Evolutionary conservation across 2,797 vertebrate species (phyloP).

Genomic region (Amblyopsis hoosieri): DNA sequence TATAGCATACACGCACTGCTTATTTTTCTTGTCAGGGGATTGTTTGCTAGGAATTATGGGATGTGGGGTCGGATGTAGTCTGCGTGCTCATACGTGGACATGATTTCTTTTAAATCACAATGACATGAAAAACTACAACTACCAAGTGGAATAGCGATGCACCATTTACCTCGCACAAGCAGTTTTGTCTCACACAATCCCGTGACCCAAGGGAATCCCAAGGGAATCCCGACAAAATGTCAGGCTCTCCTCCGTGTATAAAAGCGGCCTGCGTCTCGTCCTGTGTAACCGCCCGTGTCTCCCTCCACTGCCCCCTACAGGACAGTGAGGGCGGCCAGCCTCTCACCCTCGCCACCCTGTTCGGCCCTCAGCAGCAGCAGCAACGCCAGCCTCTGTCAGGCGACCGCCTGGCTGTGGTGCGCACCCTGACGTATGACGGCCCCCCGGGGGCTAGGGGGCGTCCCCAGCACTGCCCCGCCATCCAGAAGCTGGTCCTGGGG

Average conservation of each 20-base stretch:
- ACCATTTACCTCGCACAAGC: no score
- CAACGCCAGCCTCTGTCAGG: not conserved
- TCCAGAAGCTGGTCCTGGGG: conserved; percentile 90
- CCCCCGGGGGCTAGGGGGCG: conserved; percentile 34
- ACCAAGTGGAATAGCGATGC: no score
- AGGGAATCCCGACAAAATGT: no score
- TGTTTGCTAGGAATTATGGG: no score
- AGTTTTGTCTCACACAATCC: no score
- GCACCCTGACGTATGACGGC: conserved; percentile 86
- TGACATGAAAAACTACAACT: no score
- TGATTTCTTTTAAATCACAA: no score
- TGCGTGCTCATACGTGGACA: no score
- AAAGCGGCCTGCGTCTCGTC: not conserved
- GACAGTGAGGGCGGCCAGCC: conserved; percentile 69
- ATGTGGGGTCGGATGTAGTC: no score
- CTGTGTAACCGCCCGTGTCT: not conserved
- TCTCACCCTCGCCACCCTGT: conserved; percentile 85
- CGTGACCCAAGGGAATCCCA: no score
- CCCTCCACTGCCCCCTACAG: conserved; percentile 44
- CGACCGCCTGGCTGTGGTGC: conserved; percentile 74
- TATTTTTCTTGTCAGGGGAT: no score
- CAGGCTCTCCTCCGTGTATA: not conserved
- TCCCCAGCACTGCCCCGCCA: conserved; percentile 82
- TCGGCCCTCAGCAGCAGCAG: conserved; percentile 77
- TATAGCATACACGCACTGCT: no score